Percentiles rank a stretch among this genome's conserved stretches.
Evolutionary conservation across 1,140 invertebrate genomes (phyloP).

Genomic region (Brachystomella parvula): DNA sequence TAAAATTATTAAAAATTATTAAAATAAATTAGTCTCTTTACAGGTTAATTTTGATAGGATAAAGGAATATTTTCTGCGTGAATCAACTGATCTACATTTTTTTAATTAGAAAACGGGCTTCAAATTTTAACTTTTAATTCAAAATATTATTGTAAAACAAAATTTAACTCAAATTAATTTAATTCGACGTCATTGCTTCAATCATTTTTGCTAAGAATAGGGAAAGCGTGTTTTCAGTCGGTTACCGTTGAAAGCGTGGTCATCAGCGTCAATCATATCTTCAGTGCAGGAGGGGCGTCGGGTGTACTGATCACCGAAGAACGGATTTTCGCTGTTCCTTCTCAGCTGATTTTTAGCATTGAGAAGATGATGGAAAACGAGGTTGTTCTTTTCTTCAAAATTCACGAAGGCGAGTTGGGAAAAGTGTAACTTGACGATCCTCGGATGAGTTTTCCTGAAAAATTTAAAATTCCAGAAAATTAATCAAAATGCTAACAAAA

Average conservation of each 20-base stretch:
- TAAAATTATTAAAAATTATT: neutral
- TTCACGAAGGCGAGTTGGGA: slow-evolving; percentile 10
- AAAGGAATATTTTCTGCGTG: neutral
- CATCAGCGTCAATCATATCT: slow-evolving; percentile 1
- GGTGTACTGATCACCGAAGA: slow-evolving; percentile 16
- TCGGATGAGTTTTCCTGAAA: neutral
- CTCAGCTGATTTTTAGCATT: neutral
- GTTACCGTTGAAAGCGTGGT: neutral
- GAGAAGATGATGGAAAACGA: slow-evolving; percentile 12
- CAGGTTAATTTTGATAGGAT: neutral
- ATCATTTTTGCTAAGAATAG: neutral
- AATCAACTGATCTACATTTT: neutral
- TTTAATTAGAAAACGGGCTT: neutral
- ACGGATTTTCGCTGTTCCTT: neutral
- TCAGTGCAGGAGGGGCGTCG: neutral
- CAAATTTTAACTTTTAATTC: neutral
- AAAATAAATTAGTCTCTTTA: neutral
- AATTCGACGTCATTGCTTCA: neutral
- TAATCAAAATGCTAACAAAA: neutral
- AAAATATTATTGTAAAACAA: neutral
- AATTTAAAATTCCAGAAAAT: neutral
- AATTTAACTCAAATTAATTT: neutral
- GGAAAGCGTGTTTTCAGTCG: neutral
- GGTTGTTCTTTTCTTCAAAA: slow-evolving; percentile 17
- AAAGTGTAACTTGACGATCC: slow-evolving; percentile 12